Evolutionary conservation across 2,888 invertebrate genomes (phyloP).

Genomic region (Phoenoteleia sp.): DNA sequence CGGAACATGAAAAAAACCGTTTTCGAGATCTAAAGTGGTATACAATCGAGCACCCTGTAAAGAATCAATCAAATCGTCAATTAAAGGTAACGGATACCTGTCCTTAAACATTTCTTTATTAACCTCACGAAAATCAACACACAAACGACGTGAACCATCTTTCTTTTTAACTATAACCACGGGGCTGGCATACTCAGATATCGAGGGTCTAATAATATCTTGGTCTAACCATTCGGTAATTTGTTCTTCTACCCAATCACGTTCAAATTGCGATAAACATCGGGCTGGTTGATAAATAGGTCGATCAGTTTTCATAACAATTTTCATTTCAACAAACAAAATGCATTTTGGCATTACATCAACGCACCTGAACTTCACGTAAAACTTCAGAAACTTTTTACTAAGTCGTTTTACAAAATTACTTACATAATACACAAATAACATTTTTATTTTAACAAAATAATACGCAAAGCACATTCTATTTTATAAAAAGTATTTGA

Average conservation of each 20-base stretch:
- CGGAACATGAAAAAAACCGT: slow-evolving; percentile 16
- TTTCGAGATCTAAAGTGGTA: slow-evolving; percentile 11
- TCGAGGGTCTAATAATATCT: slow-evolving; percentile 25
- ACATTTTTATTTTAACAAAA: slow-evolving; percentile 13
- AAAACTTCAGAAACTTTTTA: slow-evolving; percentile 23
- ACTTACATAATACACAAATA: slow-evolving; percentile 10
- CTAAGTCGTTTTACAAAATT: slow-evolving; percentile 28
- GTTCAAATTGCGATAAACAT: not conserved
- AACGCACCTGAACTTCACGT: slow-evolving; percentile 44
- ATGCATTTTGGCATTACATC: slow-evolving; percentile 65
- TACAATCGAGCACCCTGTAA: not conserved
- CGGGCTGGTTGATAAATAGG: slow-evolving; percentile 9
- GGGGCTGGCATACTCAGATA: slow-evolving; percentile 14
- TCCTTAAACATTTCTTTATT: slow-evolving; percentile 3
- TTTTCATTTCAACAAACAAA: slow-evolving; percentile 61
- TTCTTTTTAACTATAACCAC: slow-evolving; percentile 14
- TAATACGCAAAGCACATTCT: not conserved
- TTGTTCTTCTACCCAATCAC: slow-evolving; percentile 1
- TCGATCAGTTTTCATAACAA: slow-evolving; percentile 2
- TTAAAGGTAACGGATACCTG: slow-evolving; percentile 15
- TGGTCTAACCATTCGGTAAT: slow-evolving; percentile 6
- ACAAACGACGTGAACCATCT: slow-evolving; percentile 2
- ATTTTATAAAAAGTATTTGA: not conserved
- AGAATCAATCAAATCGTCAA: slow-evolving; percentile 13
- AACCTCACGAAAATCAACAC: slow-evolving; percentile 14